Evolutionary conservation across 1,140 invertebrate genomes (phyloP).

Genomic region (Sesamia nonagrioides): DNA sequence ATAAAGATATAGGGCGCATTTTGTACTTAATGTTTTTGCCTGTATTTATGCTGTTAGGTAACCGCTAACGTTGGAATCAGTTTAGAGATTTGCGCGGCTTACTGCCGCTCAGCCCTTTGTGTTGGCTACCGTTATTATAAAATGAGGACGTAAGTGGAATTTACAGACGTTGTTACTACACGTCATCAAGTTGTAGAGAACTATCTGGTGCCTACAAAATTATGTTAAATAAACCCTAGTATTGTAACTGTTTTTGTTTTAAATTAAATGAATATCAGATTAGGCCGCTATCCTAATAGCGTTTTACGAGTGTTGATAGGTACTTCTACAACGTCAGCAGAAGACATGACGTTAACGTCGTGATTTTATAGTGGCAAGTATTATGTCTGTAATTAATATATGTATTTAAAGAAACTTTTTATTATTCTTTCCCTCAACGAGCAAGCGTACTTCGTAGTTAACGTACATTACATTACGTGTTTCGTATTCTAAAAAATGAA

Average conservation of each 20-base stretch:
- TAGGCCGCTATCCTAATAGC: no score
- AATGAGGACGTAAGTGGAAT: constrained; percentile 19
- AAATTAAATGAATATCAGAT: no score
- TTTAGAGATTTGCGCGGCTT: constrained; percentile 41
- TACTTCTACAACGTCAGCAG: no score
- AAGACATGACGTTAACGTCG: no score
- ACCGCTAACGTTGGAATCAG: constrained; percentile 32
- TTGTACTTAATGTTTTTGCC: constrained; percentile 47
- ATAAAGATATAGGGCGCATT: constrained; percentile 47
- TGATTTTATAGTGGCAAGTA: no score
- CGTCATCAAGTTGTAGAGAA: constrained; percentile 21
- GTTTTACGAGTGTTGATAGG: no score
- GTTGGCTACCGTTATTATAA: constrained; percentile 25
- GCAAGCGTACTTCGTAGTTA: background rate
- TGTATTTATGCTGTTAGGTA: constrained; percentile 43
- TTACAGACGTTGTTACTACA: constrained; percentile 38
- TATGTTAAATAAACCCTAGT: constrained; percentile 7
- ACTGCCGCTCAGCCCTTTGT: constrained; percentile 14
- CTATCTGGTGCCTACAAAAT: constrained; percentile 19
- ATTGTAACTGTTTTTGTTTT: background rate
- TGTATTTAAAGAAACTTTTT: no score
- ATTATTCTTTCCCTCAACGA: background rate
- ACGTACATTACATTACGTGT: background rate
- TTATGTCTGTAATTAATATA: no score
- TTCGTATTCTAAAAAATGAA: constrained; percentile 11